Evolutionary conservation across 2,797 vertebrate species (phyloP).

Genomic region (Oreochromis mossambicus): DNA sequence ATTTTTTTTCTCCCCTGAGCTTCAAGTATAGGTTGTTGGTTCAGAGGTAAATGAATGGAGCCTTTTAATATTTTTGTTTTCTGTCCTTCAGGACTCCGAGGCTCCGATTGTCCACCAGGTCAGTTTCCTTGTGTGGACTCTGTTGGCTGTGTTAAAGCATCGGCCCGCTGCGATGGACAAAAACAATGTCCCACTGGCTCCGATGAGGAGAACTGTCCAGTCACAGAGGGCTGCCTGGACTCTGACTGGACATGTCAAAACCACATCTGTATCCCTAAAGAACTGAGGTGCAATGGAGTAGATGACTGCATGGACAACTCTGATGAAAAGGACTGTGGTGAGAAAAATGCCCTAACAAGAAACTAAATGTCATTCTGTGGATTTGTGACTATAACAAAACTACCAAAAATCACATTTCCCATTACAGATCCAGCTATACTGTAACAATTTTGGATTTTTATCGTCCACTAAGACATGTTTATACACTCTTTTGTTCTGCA

Average conservation of each 20-base stretch:
- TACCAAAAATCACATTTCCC: not conserved
- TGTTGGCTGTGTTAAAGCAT: conserved; percentile 69
- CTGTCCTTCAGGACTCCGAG: not conserved
- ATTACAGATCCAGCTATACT: not conserved
- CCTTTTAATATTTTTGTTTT: not conserved
- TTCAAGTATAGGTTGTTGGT: not conserved
- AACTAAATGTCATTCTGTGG: not conserved
- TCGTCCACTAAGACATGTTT: not conserved
- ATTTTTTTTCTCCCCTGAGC: not conserved
- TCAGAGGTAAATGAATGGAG: not conserved
- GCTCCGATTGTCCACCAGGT: conserved; percentile 63
- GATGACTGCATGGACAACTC: conserved; percentile 85
- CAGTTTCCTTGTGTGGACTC: conserved; percentile 78
- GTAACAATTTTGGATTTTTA: not conserved
- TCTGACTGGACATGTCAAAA: conserved; percentile 86
- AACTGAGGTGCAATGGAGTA: conserved; percentile 77
- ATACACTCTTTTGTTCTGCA: not conserved
- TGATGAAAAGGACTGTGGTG: conserved; percentile 81
- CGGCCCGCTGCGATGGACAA: conserved; percentile 76
- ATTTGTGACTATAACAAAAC: not conserved
- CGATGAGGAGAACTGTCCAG: conserved; percentile 76
- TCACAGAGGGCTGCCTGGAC: conserved; percentile 65
- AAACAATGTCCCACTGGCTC: conserved; percentile 80
- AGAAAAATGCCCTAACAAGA: not conserved
- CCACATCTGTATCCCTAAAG: conserved; percentile 73